Evolutionary conservation across 2,113 vertebrate genomes (phyloP).

Genomic region (Hippocampus mohnikei): DNA sequence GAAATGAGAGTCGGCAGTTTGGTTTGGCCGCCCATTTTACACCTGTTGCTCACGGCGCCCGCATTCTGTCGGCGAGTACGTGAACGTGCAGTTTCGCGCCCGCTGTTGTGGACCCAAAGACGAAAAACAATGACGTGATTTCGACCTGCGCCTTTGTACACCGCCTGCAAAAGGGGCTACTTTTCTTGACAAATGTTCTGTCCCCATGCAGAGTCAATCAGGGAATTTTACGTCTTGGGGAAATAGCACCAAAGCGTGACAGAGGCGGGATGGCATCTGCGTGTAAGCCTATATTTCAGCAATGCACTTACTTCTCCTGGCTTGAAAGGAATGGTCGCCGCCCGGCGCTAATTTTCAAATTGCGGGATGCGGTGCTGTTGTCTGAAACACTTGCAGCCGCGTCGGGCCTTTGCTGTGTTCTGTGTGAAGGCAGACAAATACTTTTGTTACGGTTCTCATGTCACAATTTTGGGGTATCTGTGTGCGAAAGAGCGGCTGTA

Average conservation of each 20-base stretch:
- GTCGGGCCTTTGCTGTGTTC: not conserved
- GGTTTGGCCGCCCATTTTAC: not conserved
- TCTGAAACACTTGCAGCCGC: not conserved
- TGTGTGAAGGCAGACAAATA: not conserved
- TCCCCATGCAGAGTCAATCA: too few relatives aligned
- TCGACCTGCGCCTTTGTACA: too few relatives aligned
- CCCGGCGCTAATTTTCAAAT: not conserved
- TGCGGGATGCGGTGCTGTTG: not conserved
- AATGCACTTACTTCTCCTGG: not conserved
- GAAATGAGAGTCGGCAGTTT: not conserved
- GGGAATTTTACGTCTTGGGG: too few relatives aligned
- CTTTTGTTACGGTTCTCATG: not conserved
- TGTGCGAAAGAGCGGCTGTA: not conserved
- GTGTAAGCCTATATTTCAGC: too few relatives aligned
- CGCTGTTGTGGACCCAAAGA: not conserved
- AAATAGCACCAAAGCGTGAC: too few relatives aligned
- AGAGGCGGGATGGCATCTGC: too few relatives aligned
- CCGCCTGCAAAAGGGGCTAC: too few relatives aligned
- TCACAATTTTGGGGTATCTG: not conserved
- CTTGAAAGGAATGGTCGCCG: not conserved
- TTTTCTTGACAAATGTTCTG: too few relatives aligned
- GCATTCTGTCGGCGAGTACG: too few relatives aligned
- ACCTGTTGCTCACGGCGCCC: too few relatives aligned
- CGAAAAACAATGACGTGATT: too few relatives aligned
- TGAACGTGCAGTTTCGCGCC: too few relatives aligned